Base-by-base conservation (phyloP, 2,113 vertebrate genomes). In the Centropus unirufus region DNA sequence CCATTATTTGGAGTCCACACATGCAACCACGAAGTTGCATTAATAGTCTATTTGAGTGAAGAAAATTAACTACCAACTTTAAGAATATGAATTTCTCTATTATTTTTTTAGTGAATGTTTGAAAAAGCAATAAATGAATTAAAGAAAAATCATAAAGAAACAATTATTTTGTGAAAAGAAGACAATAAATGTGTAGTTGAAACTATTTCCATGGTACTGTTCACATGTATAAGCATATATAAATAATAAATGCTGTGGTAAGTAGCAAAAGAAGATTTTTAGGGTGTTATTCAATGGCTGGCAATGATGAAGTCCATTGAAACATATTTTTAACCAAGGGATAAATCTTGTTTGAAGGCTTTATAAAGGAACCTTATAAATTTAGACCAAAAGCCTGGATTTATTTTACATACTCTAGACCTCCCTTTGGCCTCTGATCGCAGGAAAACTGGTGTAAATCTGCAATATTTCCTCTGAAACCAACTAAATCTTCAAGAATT, bases 361-460 rank as follows among this genome's bases (percentile, higher is more conserved):
- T 94, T 92, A 44, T 78, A 74, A 86, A 88, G 64, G 29, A 94
- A 46, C n/a, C 40, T 83, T 82, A 75, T 64, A 92, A 81, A 92
- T 96, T 89, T 66, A 90, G 76, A 89, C 80, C 58, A 86, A 81
- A 90, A 81, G 27, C 62, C 40, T 87, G 57, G 64, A 81, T 84
- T 84, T 88, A 59, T 95, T 95, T 93, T 84, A 46, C 36, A 42
- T 55, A 49, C 49, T 83, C 36, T 62, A 78, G 76, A 49, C 44
- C 29, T 78, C 34, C 22, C 34, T 80, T 94, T 93, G 92, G 90
- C 90, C 67, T 90, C 76, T 89, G 57, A 88, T 95, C 86, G 77
- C 61, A 72, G 87, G 54, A 77, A 92, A 87, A 39, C 36, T 75
- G 69, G 80, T 92, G 82, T 92, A 93, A 78, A 92, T 87, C 46